Evolutionary conservation across 2,888 invertebrate species (phyloP), one percentile per base, ranked within the genome.

Genomic region (Aphodius granarius): DNA sequence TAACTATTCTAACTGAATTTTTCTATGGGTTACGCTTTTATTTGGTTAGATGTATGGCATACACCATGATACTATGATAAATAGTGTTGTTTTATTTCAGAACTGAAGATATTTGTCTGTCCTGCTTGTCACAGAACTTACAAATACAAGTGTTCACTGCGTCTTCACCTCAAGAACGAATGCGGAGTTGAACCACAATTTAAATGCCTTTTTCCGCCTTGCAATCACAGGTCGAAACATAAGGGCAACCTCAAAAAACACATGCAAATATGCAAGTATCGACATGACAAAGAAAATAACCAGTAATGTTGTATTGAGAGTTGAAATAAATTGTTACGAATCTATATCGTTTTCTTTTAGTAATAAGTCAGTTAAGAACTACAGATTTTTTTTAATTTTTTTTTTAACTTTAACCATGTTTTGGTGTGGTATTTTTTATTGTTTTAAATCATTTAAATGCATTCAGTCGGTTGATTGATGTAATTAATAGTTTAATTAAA

Each of bases 111-210:
- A 13, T 63, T 63, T 63, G 15, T 63, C 5, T 71, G 75, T 71
- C 5, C 63, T 17, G 64, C 43, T 15, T 75, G 75, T 22, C 21
- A 63, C 2, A 63, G 71, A 65, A 71, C 13, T 6, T 75, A 75
- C 22, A 75, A 64, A 19, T 63, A 70, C 19, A 71, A 19, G 43
- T 23, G 18, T 23, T 65, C 71, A 6, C 23, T 75, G n/a, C 64
- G 21, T 23, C 63, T 65, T n/a, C 79, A 79, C 19, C 72, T 77
- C 17, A 76, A 76, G 66, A 86, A 88, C 79, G 90, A 91, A 80
- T 91, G 91, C 80, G 90, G 90, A 73, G 88, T 89, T 75, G 81
- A 82, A 73, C 85, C 86, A 18, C 64, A 16, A 1, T 66, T 76
- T 70, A 21, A 20, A 4, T 76, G 76, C 18, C 15, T 3, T 17